Base-by-base conservation (phyloP, 2,113 vertebrate genomes). In the Stegastes partitus region DNA sequence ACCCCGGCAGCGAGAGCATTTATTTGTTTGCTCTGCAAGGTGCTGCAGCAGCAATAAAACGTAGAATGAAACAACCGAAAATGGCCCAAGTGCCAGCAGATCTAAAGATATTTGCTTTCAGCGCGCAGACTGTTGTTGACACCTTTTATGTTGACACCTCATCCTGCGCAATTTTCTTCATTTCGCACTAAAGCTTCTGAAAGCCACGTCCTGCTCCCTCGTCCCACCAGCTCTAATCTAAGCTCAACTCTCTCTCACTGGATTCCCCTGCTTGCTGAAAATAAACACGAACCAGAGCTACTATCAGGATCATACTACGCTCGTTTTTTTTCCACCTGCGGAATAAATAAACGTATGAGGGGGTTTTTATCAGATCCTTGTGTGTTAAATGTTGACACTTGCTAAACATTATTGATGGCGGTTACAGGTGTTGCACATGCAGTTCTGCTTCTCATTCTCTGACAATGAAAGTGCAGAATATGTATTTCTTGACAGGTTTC, bases 71-170 rank as follows among this genome's bases (percentile, higher is more conserved):
- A 75, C 25, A 51, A 51, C 23, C 50, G 26, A 56, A 64, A 81
- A 3, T 47, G 47, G 7, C 68, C 56, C n/a, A 15, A 22, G 62
- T 44, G 34, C 62, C 26, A 26, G 44, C 7, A 69, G 37, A 68
- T 81, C 70, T 68, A n/a, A 79, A 69, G 67, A 63, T 67, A 42
- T 83, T 87, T 85, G 54, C 63, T 56, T 63, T 61, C 61, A 56
- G 39, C 47, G 63, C 57, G 51, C 66, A 72, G 63, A 49, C 64
- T 51, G 51, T 62, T 51, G 47, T 74, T 53, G 54, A 74, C 69
- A 72, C 57, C 21, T 81, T 82, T 79, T 68, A 74, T 66, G 65
- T 55, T 65, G 49, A 3, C 66, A 34, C 49, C 51, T 68, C 62
- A 73, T 83, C 56, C 63, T 62, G 57, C 79, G 72, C 61, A 67